A percentile compares a stretch with the other conserved stretches of the same genome.
Evolutionary conservation across 1,140 invertebrate genomes (phyloP).

Genomic region (Atopsyche davidsoni): DNA sequence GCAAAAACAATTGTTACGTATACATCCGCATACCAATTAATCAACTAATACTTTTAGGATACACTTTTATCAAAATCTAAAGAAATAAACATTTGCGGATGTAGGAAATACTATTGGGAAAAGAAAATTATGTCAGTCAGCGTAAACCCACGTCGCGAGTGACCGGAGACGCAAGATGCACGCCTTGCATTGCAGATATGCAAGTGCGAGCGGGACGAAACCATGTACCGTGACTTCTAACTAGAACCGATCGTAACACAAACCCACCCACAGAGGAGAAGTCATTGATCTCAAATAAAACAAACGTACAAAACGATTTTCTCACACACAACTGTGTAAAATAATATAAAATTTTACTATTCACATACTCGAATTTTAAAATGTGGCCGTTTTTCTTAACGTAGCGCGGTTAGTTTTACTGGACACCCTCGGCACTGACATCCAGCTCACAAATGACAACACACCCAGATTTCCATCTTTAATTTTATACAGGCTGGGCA

Average conservation of each 20-base stretch:
- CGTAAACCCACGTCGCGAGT: slow-evolving; percentile 9
- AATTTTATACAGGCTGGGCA: neutral
- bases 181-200: slow-evolving; percentile 21
- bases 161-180: slow-evolving; percentile 10
- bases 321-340: neutral
- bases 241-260: slow-evolving; percentile 14
- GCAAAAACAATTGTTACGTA: too few relatives aligned
- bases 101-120: slow-evolving; percentile 20
- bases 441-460: slow-evolving; percentile 17
- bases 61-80: too few relatives aligned
- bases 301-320: slow-evolving; percentile 4
- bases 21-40: too few relatives aligned
- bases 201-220: slow-evolving; percentile 13
- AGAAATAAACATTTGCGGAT: too few relatives aligned
- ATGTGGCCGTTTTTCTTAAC: too few relatives aligned
- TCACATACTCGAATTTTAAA: slow-evolving; percentile 1
- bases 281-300: slow-evolving; percentile 23
- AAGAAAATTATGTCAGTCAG: slow-evolving; percentile 22
- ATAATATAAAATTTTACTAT: neutral
- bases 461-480: slow-evolving; percentile 16
- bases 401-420: too few relatives aligned
- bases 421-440: slow-evolving; percentile 10
- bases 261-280: slow-evolving; percentile 20
- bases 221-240: slow-evolving; percentile 6
- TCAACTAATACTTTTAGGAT: too few relatives aligned